Conservation (phyloP, 2,113 vertebrate species). For the Tinamus guttatus region DNA sequence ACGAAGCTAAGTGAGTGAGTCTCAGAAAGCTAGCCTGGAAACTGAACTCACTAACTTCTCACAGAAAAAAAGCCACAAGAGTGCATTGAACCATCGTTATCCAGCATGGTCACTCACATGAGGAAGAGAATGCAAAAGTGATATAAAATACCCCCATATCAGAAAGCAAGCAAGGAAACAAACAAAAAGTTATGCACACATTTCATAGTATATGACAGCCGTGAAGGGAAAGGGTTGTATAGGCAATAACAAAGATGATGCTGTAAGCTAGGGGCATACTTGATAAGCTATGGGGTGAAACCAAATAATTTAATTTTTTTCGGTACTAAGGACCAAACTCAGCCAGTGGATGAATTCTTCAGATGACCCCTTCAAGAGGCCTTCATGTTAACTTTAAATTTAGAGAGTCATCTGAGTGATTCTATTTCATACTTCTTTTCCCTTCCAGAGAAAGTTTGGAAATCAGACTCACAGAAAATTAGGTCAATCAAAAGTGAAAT, state of each 20-base stretch:
- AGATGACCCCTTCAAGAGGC: not conserved
- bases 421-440: not conserved
- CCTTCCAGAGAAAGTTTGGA: not conserved
- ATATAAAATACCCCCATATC: rapidly evolving
- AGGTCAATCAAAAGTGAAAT: not conserved
- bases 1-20: not conserved
- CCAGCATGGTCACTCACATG: not conserved
- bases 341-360: not conserved
- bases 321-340: not conserved
- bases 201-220: not conserved
- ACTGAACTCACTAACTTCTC: not conserved
- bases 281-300: not conserved
- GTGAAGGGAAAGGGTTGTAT: rapidly evolving
- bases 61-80: not conserved
- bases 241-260: not conserved
- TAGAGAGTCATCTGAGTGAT: not conserved
- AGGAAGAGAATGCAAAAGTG: not conserved
- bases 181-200: not conserved
- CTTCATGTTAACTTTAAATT: no score
- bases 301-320: not conserved
- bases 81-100: not conserved
- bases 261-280: not conserved
- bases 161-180: not conserved
- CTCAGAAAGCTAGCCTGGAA: not conserved
- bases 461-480: not conserved